Conservation (phyloP, 2,113 vertebrate species). For the Abramis brama region DNA sequence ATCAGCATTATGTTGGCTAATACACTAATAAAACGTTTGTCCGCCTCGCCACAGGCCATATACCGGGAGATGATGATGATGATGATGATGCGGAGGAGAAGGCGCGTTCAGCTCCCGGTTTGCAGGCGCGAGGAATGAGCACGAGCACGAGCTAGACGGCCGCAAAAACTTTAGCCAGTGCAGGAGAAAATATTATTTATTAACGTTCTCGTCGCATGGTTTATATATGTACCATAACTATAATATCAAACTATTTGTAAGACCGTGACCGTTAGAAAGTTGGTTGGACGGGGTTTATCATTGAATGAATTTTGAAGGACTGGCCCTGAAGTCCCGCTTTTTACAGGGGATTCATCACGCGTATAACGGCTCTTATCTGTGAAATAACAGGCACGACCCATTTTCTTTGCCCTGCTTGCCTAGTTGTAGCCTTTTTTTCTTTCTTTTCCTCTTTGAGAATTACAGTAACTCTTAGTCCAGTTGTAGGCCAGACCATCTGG, state of each 20-base stretch:
- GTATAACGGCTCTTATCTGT: neutral
- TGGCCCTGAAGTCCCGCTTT: neutral
- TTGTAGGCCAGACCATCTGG: neutral
- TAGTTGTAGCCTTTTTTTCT: neutral
- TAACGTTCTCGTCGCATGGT: neutral
- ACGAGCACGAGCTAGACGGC: conserved; percentile 4
- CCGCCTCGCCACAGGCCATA: neutral
- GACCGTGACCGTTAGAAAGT: neutral
- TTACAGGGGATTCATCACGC: neutral
- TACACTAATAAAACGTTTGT: neutral
- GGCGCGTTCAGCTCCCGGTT: conserved; percentile 7
- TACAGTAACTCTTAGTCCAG: conserved; percentile 4
- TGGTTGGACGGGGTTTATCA: neutral
- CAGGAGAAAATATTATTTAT: neutral
- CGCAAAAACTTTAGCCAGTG: conserved; percentile 13
- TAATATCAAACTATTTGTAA: neutral
- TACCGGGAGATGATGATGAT: conserved; percentile 37
- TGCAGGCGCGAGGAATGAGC: neutral
- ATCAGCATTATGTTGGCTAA: neutral
- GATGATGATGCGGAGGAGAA: conserved; percentile 3
- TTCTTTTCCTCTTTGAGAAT: neutral
- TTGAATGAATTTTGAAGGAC: conserved; percentile 32
- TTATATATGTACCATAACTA: neutral
- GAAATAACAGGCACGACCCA: conserved; percentile 7
- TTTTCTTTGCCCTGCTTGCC: conserved; percentile 2